phyloP scores from a whole-genome alignment of 1,140 invertebrate genomes.

The Nasonia giraulti region DNA sequence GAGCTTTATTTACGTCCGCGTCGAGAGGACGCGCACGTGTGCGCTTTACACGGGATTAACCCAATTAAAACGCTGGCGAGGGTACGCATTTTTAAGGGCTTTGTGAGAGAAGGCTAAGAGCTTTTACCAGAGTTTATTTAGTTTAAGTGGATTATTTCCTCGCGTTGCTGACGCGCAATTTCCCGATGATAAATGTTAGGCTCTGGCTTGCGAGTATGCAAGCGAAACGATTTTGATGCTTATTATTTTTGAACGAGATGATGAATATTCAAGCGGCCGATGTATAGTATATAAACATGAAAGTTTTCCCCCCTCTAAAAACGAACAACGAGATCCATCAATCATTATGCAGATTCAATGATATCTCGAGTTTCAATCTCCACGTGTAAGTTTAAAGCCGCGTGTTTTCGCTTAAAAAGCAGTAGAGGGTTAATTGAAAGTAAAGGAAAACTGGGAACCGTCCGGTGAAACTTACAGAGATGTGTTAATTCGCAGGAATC shows the following conservation, averaged over 20 bases:
- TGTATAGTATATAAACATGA: too few relatives aligned
- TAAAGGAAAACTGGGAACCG: too few relatives aligned
- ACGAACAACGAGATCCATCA: too few relatives aligned
- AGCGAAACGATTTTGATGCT: background rate
- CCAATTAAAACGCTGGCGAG: slow-evolving; percentile 4
- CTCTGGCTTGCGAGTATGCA: too few relatives aligned
- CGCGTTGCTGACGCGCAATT: background rate
- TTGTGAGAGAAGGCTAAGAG: background rate
- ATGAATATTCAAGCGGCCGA: too few relatives aligned
- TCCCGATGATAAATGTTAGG: background rate
- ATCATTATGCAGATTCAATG: too few relatives aligned
- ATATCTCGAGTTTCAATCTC: too few relatives aligned
- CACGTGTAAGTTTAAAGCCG: too few relatives aligned
- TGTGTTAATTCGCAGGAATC: slow-evolving; percentile 1
- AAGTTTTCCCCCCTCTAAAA: too few relatives aligned
- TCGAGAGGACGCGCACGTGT: background rate
- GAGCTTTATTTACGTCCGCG: background rate
- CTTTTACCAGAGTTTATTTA: background rate
- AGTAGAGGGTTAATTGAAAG: too few relatives aligned
- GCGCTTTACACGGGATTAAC: background rate
- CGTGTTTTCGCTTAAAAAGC: too few relatives aligned
- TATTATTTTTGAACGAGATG: background rate
- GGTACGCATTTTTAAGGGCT: background rate
- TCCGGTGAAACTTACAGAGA: background rate
- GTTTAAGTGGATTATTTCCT: background rate